Evolutionary conservation across 2,113 vertebrate species (phyloP), one percentile per base, ranked within the genome.

Genomic region (Sinocyclocheilus anshuiensis): DNA sequence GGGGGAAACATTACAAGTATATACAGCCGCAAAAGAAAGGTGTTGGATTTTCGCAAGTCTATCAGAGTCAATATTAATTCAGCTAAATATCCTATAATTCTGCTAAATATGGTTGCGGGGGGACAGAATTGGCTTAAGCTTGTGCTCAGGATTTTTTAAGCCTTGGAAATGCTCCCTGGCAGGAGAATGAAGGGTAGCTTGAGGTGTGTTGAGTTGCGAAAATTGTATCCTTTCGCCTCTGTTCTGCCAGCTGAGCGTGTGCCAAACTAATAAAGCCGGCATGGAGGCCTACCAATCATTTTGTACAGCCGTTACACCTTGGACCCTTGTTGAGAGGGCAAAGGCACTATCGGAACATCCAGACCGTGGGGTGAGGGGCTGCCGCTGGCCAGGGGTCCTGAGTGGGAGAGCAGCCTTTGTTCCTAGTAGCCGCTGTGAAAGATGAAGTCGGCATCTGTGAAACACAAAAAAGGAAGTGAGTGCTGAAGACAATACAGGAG

Each of bases 211-310:
- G 86, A 90, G 90, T 87, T 86, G 88, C 59, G 87, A 90, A 92
- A 92, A 92, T 89, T 91, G 90, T 90, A 91, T 90, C 77, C 50
- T 89, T 88, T 87, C 81, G 85, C 89, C 88, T 92, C 90, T 91
- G 91, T 91, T 90, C 90, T 92, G 91, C 93, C 91, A 93, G 80
- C 88, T 94, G 93, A 93, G 84, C 1, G 9, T 10, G 84, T 90
- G 92, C 93, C 93, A 94, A 91, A 15, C 55, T 90, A 88, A 89
- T 92, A 92, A 89, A 92, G 89, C 90, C 89, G 88, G 84, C 89
- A 86, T 86, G 86, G 77, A 26, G 86, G 86, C 86, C 50, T 86
- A 90, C 91, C 91, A 88, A 87, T 92, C 90, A 90, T 93, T 91
- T 91, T 90, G 90, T 91, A 65, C 90, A 78, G 90, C 90, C 87